Conservation (phyloP, 2,113 vertebrate genomes). For the Paratilapia polleni region DNA sequence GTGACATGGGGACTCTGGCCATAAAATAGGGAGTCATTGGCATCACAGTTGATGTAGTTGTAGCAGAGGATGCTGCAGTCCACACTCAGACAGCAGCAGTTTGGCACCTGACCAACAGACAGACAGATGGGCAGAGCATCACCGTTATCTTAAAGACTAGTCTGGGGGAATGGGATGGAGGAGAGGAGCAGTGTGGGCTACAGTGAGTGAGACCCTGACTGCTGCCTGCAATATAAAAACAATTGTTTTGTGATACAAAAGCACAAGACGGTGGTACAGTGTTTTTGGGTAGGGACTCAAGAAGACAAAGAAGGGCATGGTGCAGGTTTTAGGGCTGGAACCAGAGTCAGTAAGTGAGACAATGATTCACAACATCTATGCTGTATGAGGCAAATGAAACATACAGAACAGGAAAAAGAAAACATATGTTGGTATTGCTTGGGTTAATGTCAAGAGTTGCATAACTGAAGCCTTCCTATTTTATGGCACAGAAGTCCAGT, state of each 20-base stretch:
- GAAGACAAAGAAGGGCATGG: not conserved
- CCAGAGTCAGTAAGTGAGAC: constrained; percentile 27
- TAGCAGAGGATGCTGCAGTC: constrained; percentile 60
- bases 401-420: constrained; percentile 22
- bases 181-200: not conserved
- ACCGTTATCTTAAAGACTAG: constrained; percentile 4
- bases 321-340: constrained; percentile 17
- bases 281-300: not conserved
- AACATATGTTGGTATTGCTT: constrained; percentile 80
- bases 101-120: constrained; percentile 58
- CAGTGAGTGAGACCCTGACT: constrained; percentile 2
- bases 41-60: constrained; percentile 69
- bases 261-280: not conserved
- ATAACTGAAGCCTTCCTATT: constrained; percentile 90
- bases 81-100: constrained; percentile 44
- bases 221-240: constrained; percentile 24
- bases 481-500: constrained; percentile 92
- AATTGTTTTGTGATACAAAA: constrained; percentile 1
- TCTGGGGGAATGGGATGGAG: not conserved
- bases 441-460: constrained; percentile 74
- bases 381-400: constrained; percentile 17
- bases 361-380: constrained; percentile 30
- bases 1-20: constrained; percentile 79
- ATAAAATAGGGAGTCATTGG: constrained; percentile 82
- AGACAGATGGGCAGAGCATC: constrained; percentile 42